Conservation (phyloP, 2,888 invertebrate genomes). For the Agrochola lychnidis region DNA sequence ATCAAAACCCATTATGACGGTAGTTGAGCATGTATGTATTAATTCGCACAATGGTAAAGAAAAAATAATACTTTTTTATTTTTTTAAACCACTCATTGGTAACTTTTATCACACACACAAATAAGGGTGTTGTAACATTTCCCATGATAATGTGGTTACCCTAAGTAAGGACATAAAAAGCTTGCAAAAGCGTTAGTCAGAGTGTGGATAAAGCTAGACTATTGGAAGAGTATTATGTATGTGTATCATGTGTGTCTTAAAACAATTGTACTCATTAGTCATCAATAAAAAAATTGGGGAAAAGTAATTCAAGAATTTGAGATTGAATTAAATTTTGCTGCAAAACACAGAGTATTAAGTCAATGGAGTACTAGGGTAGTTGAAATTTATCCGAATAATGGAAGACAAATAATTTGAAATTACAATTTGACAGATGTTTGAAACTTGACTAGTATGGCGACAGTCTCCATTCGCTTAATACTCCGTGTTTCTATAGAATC, state of each 20-base stretch:
- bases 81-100: conserved; percentile 23
- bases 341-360: conserved; percentile 29
- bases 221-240: conserved; percentile 42
- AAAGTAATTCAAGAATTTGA: conserved; percentile 6
- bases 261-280: conserved; percentile 12
- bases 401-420: not conserved
- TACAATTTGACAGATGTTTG: not conserved
- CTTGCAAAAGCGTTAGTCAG: conserved; percentile 60
- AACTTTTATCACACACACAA: conserved; percentile 40
- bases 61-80: not conserved
- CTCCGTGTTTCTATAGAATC: conserved; percentile 7
- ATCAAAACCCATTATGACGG: not conserved
- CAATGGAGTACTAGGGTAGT: not conserved
- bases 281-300: conserved; percentile 4
- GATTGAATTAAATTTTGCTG: conserved; percentile 24
- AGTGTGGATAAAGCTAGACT: conserved; percentile 57
- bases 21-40: not conserved
- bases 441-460: not conserved
- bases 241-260: conserved; percentile 45
- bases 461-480: conserved; percentile 35
- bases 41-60: not conserved
- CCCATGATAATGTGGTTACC: conserved; percentile 23
- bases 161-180: conserved; percentile 50
- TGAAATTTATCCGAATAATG: not conserved
- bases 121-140: conserved; percentile 39